Evolutionary conservation across 2,888 invertebrate species (phyloP), one percentile per base, ranked within the genome.

Genomic region (Lasioglossum leucozonium): DNA sequence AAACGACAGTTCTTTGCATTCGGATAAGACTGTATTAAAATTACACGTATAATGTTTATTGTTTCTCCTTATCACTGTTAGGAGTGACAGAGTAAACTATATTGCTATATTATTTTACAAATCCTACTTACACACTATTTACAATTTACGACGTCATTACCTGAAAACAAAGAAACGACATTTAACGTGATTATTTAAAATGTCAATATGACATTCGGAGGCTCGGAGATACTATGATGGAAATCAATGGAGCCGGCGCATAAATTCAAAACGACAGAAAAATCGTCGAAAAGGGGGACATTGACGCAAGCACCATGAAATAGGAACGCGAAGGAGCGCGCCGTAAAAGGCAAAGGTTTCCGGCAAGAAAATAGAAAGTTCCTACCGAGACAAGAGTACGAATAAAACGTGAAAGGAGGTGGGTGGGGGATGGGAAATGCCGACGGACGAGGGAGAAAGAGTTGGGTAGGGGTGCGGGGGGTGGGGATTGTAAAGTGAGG

Each of bases 311-410:
- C 30, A 62, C 16, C 62, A 62, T 62, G 62, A 62, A 62, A 62
- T 62, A 62, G 62, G 62, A n/a, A 34, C 22, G 40, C 71, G 40
- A 37, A 37, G 22, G 42, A 71, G n/a, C 40, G 37, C 16, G 37
- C 16, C 16, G 69, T 40, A 16, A 79, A 77, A 47, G 62, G 47
- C 40, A 74, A 71, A 51, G 74, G 44, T 51, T 34, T 22, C 6
- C n/a, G 44, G 30, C 22, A 58, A 40, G 47, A 26, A 73, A 73
- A 69, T 18, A 37, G 73, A 79, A 72, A 79, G 55, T 67, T 22
- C 16, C 26, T 30, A 44, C 16, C 11, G 0, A 11, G 40, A 42
- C 16, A 30, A 67, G 44, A 42, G 37, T 55, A 69, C 74, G 47
- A 71, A 47, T 44, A 58, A 30, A 67, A 51, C 42, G 18, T 75